A percentile compares a stretch with the other conserved stretches of the same genome.
These are phyloP conservation scores for Vulpes lagopus DNA, from an alignment of 2,113 vertebrate species.

Conservation along the genomic window DNA sequence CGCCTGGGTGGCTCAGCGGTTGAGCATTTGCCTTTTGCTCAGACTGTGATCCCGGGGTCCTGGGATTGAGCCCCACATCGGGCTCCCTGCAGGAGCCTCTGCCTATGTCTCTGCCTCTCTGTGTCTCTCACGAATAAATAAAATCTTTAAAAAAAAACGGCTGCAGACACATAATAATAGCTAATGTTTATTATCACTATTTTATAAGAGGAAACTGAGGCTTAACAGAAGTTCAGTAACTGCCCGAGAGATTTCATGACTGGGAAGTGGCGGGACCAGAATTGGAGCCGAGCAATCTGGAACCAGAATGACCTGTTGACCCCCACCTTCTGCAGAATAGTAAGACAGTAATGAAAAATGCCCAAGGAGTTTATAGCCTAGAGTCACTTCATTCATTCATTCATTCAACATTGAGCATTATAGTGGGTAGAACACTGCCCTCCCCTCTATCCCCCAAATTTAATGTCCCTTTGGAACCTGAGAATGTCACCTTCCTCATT, in stretches of 20 bases:
- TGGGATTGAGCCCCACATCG: too few species aligned
- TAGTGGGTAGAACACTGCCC: neutral
- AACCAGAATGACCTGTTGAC: neutral
- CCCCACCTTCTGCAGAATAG: neutral
- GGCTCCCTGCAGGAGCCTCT: too few species aligned
- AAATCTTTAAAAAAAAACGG: neutral
- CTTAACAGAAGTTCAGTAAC: neutral
- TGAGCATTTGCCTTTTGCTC: too few species aligned
- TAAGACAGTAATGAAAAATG: neutral
- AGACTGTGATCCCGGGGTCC: too few species aligned
- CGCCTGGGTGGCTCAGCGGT: too few species aligned
- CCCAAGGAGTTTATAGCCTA: neutral
- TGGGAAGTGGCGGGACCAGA: neutral
- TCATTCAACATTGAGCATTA: neutral
- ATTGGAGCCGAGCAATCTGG: neutral
- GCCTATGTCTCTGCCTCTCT: too few species aligned
- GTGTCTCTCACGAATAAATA: too few species aligned
- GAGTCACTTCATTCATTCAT: neutral
- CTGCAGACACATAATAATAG: neutral
- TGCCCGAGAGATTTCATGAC: constrained; percentile 14
- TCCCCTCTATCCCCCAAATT: neutral
- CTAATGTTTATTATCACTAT: neutral
- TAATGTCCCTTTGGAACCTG: neutral
- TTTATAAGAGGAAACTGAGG: constrained; percentile 30
- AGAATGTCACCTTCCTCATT: neutral